A percentile compares a stretch with the other conserved stretches of the same genome.
Evolutionary conservation across 2,797 vertebrate species (phyloP).

Genomic region (Squalus acanthias): DNA sequence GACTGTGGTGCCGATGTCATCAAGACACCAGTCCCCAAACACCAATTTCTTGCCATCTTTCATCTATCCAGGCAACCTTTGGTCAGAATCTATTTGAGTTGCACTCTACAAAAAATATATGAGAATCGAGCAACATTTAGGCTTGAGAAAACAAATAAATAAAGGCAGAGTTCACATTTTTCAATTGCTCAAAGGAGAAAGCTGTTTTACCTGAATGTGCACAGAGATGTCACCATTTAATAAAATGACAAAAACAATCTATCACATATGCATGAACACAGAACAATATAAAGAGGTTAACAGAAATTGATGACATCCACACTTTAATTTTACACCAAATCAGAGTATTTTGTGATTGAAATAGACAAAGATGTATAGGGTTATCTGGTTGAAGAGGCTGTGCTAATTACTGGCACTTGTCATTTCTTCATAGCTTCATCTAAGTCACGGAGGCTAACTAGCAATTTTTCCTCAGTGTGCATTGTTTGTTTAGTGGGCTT

Average conservation of each 20-base stretch:
- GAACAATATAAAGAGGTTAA: slow-evolving; percentile 83
- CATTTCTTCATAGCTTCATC: slow-evolving; percentile 77
- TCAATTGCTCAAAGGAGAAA: slow-evolving; percentile 52
- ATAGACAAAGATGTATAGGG: slow-evolving; percentile 90
- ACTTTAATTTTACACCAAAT: slow-evolving; percentile 79
- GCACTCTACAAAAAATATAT: slow-evolving; percentile 46
- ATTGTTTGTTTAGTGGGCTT: slow-evolving; percentile 77
- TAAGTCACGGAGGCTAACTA: slow-evolving; percentile 85
- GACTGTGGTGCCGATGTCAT: slow-evolving; percentile 72
- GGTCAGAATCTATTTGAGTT: slow-evolving; percentile 73
- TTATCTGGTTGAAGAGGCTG: slow-evolving; percentile 73
- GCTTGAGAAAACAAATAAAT: slow-evolving; percentile 43
- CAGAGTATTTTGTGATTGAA: slow-evolving; percentile 77
- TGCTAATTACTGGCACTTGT: slow-evolving; percentile 88
- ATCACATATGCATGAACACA: slow-evolving; percentile 76
- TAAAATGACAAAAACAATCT: slow-evolving; percentile 87
- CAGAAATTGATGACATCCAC: slow-evolving; percentile 84
- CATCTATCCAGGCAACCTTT: slow-evolving; percentile 89
- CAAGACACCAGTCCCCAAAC: slow-evolving; percentile 83
- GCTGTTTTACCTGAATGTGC: slow-evolving; percentile 61
- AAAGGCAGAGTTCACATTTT: slow-evolving; percentile 42
- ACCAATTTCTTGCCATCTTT: slow-evolving; percentile 88
- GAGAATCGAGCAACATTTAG: slow-evolving; percentile 47
- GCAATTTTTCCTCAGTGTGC: slow-evolving; percentile 66
- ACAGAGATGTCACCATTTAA: slow-evolving; percentile 72